These are phyloP conservation scores for Megalopta genalis DNA, from an alignment of 1,140 invertebrate species.

Conservation along the genomic window DNA sequence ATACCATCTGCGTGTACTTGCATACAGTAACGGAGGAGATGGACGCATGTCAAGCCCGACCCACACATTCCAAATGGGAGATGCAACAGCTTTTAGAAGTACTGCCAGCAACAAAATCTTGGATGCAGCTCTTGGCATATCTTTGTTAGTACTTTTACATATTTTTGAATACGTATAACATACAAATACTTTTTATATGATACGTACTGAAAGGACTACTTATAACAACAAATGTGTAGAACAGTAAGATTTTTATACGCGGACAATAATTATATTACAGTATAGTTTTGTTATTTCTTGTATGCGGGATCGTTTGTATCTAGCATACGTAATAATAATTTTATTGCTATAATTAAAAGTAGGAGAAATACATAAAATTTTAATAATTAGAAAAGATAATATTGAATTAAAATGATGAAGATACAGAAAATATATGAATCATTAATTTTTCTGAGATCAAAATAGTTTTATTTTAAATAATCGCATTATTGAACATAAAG, in stretches of 20 bases:
- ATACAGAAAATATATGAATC: neutral
- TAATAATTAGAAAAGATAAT: neutral
- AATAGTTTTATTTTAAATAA: neutral
- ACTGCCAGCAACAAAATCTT: constrained; percentile 65
- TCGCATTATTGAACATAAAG: neutral
- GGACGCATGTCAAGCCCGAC: constrained; percentile 97
- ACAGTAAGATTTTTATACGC: constrained; percentile 25
- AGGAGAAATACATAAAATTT: neutral
- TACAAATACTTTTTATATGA: constrained; percentile 6
- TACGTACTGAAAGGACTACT: neutral
- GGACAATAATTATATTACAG: neutral
- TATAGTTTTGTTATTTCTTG: constrained; percentile 16
- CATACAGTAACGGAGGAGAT: constrained; percentile 95
- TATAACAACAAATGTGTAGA: constrained; percentile 2
- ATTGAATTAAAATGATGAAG: neutral
- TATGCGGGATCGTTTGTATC: constrained; percentile 2
- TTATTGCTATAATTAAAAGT: neutral
- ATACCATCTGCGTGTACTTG: constrained; percentile 94
- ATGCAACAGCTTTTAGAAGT: constrained; percentile 69
- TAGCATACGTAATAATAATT: neutral
- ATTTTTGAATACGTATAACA: constrained; percentile 51
- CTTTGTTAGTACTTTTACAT: constrained; percentile 65
- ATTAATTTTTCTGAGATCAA: neutral
- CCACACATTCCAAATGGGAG: constrained; percentile 92
- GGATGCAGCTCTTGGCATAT: constrained; percentile 61